Percentiles rank a stretch among this genome's conserved stretches.
phyloP scores from a whole-genome alignment of 2,888 invertebrate genomes.

The Ornithoptera alexandrae region DNA sequence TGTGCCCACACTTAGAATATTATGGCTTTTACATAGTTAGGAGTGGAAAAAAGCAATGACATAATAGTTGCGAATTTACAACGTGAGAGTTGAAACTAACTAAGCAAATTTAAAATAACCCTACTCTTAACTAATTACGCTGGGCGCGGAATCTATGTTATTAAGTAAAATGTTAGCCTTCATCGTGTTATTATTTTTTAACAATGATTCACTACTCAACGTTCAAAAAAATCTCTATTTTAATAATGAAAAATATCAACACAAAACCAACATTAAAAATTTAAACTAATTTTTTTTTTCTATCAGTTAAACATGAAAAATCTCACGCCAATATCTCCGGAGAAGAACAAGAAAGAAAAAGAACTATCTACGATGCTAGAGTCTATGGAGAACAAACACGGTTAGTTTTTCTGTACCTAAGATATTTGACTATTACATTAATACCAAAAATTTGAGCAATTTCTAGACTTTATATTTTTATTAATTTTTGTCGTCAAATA shows the following conservation, averaged over 20 bases:
- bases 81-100: too few relatives aligned
- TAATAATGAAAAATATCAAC: background rate
- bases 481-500: background rate
- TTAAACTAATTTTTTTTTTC: slow-evolving; percentile 29
- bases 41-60: too few relatives aligned
- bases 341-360: slow-evolving; percentile 83
- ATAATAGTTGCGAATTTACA: too few relatives aligned
- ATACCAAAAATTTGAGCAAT: background rate
- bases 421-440: background rate
- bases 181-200: too few relatives aligned
- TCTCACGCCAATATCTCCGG: slow-evolving; percentile 79
- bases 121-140: too few relatives aligned
- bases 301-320: slow-evolving; percentile 81
- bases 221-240: too few relatives aligned
- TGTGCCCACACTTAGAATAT: too few relatives aligned
- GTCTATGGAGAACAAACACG: slow-evolving; percentile 91
- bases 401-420: slow-evolving; percentile 76
- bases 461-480: background rate
- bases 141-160: too few relatives aligned
- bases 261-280: background rate
- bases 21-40: too few relatives aligned
- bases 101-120: too few relatives aligned
- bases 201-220: too few relatives aligned
- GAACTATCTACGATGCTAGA: slow-evolving; percentile 87
- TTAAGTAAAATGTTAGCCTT: too few relatives aligned